Evolutionary conservation across 2,113 vertebrate genomes (phyloP), one percentile per base, ranked within the genome.

Genomic region (Amblyopsis rosae): DNA sequence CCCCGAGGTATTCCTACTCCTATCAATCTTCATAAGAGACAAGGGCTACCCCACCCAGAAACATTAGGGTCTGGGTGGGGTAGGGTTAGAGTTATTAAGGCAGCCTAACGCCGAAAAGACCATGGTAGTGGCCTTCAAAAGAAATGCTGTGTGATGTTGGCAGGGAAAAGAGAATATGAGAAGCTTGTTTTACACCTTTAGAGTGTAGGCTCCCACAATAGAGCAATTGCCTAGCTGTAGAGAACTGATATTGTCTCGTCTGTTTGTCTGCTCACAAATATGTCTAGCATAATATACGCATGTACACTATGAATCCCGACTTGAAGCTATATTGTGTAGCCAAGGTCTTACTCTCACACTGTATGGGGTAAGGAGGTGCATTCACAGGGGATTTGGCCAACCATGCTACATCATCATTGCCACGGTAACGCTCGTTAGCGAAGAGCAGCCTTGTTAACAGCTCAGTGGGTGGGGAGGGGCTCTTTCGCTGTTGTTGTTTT

Each of bases 341-440:
- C 0, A 9, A 65, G 70, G 83, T 80, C 77, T 82, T 86, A 85
- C 77, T 69, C 61, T 80, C 70, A 76, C 83, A 75, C 77, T 6
- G 41, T 32, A 6, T 6, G 76, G 86, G 85, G 77, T 80, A 81
- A 77, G 83, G 71, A 75, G 73, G 75, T 51, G 50, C 19, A 58
- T 73, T 85, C 75, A 61, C 57, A 41, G 33, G 62, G 77, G 80
- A 83, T 85, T 78, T 76, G 65, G 64, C 16, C 53, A 59, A 70
- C 71, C 62, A 62, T 62, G 15, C 71, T 67, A 67, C 65, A 49
- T 79, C 83, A 77, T 77, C 65, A 72, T 80, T 50, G 49, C 81
- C 77, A 75, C 74, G 77, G 90, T 53, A 80, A 86, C 9, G 59
- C 87, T 91, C 67, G 60, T 91, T 90, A 89, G 83, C 65, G 33